Percentiles rank a stretch among this genome's conserved stretches.
phyloP scores from a whole-genome alignment of 2,113 vertebrate genomes.

The Ursus arctos region DNA sequence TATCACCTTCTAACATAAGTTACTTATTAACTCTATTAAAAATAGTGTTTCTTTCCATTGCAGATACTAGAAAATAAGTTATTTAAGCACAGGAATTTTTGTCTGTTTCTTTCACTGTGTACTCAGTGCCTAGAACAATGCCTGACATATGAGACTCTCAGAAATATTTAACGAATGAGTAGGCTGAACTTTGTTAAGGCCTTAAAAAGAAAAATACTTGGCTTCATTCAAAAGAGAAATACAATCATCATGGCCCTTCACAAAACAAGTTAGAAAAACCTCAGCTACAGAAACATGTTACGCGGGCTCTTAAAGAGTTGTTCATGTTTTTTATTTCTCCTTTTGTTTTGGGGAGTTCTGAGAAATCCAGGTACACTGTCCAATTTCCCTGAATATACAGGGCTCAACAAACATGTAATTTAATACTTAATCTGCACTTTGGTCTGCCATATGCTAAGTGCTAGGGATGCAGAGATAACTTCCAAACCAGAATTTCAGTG shows the following conservation, averaged over 20 bases:
- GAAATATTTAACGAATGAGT: background rate
- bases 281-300: background rate
- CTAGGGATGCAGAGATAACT: background rate
- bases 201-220: background rate
- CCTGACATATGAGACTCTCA: background rate
- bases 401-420: background rate
- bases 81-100: background rate
- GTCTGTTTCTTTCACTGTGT: background rate
- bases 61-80: constrained; percentile 11
- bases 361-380: background rate
- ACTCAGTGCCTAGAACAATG: background rate
- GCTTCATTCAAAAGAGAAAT: background rate
- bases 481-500: background rate
- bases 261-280: background rate
- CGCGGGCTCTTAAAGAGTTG: background rate
- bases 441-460: background rate
- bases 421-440: background rate
- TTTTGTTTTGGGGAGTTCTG: background rate
- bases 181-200: background rate
- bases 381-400: background rate
- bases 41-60: background rate
- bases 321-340: background rate
- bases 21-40: background rate
- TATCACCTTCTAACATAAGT: background rate
- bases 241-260: background rate